Base-by-base conservation (phyloP, 2,113 vertebrate genomes). In the Heterocephalus glaber region DNA sequence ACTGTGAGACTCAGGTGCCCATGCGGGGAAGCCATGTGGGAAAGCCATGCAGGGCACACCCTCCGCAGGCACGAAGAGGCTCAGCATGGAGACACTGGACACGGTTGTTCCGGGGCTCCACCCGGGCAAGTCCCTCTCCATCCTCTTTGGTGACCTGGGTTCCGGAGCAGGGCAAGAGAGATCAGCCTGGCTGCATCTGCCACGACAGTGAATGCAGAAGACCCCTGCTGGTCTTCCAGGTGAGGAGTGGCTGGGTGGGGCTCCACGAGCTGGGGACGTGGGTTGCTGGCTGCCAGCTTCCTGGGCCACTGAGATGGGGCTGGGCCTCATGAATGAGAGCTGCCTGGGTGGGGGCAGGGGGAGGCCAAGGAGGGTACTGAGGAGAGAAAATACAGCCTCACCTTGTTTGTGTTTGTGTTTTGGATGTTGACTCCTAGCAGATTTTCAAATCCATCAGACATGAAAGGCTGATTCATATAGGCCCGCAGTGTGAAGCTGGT, bases 361-460 rank as follows among this genome's bases (percentile, higher is more conserved):
- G 70, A 49, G 35, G 19, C 54, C 0, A 2, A 47, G 83, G 65
- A 22, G 41, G 47, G 74, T 30, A 3, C 24, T 61, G 66, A 77
- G 56, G 92, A 86, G 95, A 85, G 74, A 77, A 89, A 90, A 35
- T 2, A 52, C 68, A 87, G 92, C 72, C 88, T 92, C 94, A 89
- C 92, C 61, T 92, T 70, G 92, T 93, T 93, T 97, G 92, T 93
- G 81, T 95, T 95, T 74, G 85, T 38, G 76, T 86, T 93, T 89
- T 95, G 90, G 94, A 96, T 58, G 91, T 91, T 72, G 86, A 89
- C 86, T 97, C 87, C 74, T 79, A 80, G 96, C 94, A 81, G 97
- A 96, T 96, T 97, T 97, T 98, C 89, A 98, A 97, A 96, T 86
- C 89, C 92, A 92, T 86, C 96, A 95, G 95, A 95, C 91, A 52